A percentile compares a stretch with the other conserved stretches of the same genome.
Conservation (phyloP, 2,113 vertebrate species). For the Gobius niger region DNA sequence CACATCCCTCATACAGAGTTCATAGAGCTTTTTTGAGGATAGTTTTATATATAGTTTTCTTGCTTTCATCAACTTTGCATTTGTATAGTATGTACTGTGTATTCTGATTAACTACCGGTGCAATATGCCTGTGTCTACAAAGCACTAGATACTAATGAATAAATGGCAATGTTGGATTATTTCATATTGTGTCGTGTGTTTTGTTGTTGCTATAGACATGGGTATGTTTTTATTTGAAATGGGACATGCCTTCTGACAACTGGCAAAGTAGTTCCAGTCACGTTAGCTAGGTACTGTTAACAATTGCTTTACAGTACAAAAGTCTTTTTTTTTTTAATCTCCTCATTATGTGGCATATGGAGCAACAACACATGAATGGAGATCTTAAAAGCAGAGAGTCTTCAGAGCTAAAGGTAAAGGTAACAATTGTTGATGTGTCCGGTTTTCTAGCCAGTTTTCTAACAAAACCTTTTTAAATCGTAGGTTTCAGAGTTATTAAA, state of each 20-base stretch:
- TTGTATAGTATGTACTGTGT: slow-evolving; percentile 25
- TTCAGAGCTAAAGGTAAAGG: slow-evolving; percentile 18
- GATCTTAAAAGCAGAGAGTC: slow-evolving; percentile 7
- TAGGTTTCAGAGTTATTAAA: slow-evolving; percentile 33
- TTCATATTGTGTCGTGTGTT: not conserved
- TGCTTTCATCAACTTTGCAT: slow-evolving; percentile 32
- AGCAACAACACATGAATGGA: slow-evolving; percentile 7
- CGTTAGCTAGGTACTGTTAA: too few relatives aligned
- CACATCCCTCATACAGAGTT: slow-evolving; percentile 25
- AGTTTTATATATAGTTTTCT: slow-evolving; percentile 11
- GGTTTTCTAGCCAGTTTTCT: too few relatives aligned
- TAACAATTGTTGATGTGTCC: too few relatives aligned
- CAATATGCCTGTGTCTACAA: slow-evolving; percentile 58
- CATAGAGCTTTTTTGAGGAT: slow-evolving; percentile 7
- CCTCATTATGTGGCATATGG: slow-evolving; percentile 10
- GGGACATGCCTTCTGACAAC: not conserved
- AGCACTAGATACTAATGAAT: slow-evolving; percentile 38
- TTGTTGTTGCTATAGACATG: not conserved
- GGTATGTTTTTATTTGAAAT: not conserved
- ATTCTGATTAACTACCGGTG: slow-evolving; percentile 52
- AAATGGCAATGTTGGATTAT: slow-evolving; percentile 25
- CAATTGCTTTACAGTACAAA: not conserved
- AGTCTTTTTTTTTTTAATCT: not conserved
- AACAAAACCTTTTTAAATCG: too few relatives aligned
- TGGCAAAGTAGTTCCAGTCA: too few relatives aligned